Evolutionary conservation across 2,888 invertebrate genomes (phyloP).

Genomic region (Cheilosia pagana): DNA sequence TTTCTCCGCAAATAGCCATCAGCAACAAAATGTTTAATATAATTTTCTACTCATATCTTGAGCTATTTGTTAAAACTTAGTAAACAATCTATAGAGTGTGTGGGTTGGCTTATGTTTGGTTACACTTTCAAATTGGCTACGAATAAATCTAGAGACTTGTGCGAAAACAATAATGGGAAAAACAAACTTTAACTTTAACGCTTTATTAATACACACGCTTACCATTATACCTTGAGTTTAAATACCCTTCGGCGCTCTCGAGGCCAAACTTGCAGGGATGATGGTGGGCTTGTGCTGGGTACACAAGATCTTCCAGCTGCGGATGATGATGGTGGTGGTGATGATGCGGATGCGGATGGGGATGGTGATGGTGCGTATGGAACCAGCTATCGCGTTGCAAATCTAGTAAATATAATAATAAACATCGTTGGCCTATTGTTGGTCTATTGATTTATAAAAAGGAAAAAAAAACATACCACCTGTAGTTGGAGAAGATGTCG

Average conservation of each 20-base stretch:
- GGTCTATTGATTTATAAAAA: constrained; percentile 12
- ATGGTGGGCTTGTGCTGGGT: constrained; percentile 78
- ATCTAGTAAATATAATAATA: constrained; percentile 74
- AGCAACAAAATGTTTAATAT: constrained; percentile 47
- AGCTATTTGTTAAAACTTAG: constrained; percentile 1
- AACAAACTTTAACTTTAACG: constrained; percentile 67
- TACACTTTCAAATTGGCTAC: constrained; percentile 57
- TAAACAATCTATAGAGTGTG: constrained; percentile 14
- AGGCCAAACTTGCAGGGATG: constrained; percentile 80
- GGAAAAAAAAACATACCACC: constrained; percentile 64
- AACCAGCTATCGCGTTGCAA: constrained; percentile 79
- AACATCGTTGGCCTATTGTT: constrained; percentile 24
- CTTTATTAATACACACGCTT: constrained; percentile 78
- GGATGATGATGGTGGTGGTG: constrained; percentile 80
- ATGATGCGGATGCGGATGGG: constrained; percentile 73
- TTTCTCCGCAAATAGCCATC: constrained; percentile 32
- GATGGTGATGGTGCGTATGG: constrained; percentile 77
- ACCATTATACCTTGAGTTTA: constrained; percentile 83
- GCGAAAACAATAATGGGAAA: constrained; percentile 18
- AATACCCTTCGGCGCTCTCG: constrained; percentile 82
- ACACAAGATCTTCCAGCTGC: constrained; percentile 81
- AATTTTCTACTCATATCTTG: constrained; percentile 7
- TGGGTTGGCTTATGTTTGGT: constrained; percentile 41
- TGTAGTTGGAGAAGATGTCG: constrained; percentile 74
- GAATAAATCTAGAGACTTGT: background rate